Conservation (phyloP, 1,140 invertebrate genomes). For the Hormaphis cornu region DNA sequence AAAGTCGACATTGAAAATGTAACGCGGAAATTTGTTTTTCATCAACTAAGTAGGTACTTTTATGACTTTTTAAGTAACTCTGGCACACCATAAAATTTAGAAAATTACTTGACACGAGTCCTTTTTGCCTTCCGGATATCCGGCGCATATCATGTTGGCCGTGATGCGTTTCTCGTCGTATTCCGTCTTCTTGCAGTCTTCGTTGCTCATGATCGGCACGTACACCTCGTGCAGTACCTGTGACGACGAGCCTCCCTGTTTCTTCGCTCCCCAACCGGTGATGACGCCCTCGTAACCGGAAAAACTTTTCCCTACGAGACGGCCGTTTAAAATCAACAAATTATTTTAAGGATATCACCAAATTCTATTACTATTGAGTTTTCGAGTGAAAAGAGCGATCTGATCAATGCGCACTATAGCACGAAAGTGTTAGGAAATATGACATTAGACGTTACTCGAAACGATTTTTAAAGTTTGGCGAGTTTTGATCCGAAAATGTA, state of each 20-base stretch:
- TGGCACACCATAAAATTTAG: background rate
- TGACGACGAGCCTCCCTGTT: constrained; percentile 34
- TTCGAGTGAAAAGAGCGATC: too few relatives aligned
- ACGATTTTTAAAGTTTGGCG: too few relatives aligned
- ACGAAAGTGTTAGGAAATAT: background rate
- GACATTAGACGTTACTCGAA: too few relatives aligned
- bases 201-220: constrained; percentile 64
- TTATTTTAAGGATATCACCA: background rate
- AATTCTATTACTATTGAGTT: background rate
- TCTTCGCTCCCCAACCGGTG: constrained; percentile 39
- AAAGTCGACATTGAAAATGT: too few relatives aligned
- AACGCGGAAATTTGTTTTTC: too few relatives aligned
- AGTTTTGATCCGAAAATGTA: too few relatives aligned
- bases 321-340: background rate
- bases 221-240: constrained; percentile 46
- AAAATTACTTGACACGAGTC: constrained; percentile 54
- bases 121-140: constrained; percentile 60
- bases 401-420: too few relatives aligned
- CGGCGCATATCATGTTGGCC: constrained; percentile 79
- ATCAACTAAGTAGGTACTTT: too few relatives aligned
- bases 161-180: constrained; percentile 62
- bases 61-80: too few relatives aligned
- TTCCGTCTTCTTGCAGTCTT: constrained; percentile 55
- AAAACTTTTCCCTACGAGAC: constrained; percentile 36
- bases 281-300: constrained; percentile 38